These are phyloP conservation scores for Podarcis raffonei DNA, from an alignment of 2,113 vertebrate genomes.

Conservation along the genomic window DNA sequence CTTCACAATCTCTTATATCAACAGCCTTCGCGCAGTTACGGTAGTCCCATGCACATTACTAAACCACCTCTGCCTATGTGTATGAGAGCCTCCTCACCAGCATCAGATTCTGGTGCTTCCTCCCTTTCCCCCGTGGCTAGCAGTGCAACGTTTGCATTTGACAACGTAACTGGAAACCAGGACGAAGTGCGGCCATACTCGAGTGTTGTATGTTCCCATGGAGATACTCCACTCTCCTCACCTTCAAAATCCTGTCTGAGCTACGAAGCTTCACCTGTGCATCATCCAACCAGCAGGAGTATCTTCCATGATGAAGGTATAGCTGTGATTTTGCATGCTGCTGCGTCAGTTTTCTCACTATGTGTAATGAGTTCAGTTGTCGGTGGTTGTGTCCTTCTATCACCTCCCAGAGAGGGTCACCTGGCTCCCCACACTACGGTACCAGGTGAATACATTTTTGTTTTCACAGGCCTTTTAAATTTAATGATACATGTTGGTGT, in stretches of 20 bases:
- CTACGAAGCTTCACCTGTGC: conserved; percentile 76
- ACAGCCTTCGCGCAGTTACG: conserved; percentile 77
- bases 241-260: conserved; percentile 75
- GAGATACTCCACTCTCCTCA: conserved; percentile 66
- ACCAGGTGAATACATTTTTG: too few relatives aligned
- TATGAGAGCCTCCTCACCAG: conserved; percentile 78
- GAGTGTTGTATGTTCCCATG: conserved; percentile 37
- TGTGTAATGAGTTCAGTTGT: not conserved
- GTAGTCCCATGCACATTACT: conserved; percentile 79
- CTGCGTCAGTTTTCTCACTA: conserved; percentile 35
- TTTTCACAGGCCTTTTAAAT: too few relatives aligned
- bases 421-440: too few relatives aligned
- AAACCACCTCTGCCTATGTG: conserved; percentile 75
- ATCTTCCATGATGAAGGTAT: conserved; percentile 74
- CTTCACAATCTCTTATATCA: conserved; percentile 78
- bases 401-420: too few relatives aligned
- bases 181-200: conserved; percentile 55
- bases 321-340: conserved; percentile 16
- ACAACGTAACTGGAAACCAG: conserved; percentile 69
- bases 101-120: conserved; percentile 79
- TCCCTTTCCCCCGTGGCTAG: conserved; percentile 74
- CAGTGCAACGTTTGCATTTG: conserved; percentile 71
- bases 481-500: too few relatives aligned
- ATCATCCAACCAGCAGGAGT: conserved; percentile 64
- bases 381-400: too few relatives aligned